These are phyloP conservation scores for Shargacucullia verbasci DNA, from an alignment of 2,888 invertebrate genomes.

Conservation along the genomic window DNA sequence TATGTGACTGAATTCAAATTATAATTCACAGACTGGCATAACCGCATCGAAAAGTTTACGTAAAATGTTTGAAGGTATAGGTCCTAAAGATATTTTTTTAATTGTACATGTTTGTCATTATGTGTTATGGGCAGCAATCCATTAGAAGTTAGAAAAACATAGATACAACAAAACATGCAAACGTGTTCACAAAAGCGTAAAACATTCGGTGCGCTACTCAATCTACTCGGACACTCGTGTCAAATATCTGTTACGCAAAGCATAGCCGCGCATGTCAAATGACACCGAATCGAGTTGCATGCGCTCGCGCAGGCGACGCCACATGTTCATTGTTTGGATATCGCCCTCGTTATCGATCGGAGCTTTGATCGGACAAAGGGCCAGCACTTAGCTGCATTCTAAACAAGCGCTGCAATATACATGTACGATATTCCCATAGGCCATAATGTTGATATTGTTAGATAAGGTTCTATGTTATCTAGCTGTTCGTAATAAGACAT, in stretches of 20 bases:
- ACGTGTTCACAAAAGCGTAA: constrained; percentile 33
- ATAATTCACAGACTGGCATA: too few species aligned
- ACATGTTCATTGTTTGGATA: constrained; percentile 74
- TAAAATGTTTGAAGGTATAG: too few species aligned
- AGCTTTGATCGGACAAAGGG: constrained; percentile 58
- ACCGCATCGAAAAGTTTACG: too few species aligned
- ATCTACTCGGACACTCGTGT: constrained; percentile 48
- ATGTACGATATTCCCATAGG: constrained; percentile 13
- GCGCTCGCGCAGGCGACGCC: constrained; percentile 58
- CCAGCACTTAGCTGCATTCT: constrained; percentile 44
- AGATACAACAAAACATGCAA: background rate
- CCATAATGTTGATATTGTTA: constrained; percentile 5
- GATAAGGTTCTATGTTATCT: background rate
- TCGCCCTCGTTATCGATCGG: constrained; percentile 64
- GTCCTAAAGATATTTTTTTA: too few species aligned
- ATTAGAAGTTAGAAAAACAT: too few species aligned
- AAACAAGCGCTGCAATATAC: constrained; percentile 45
- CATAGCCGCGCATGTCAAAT: constrained; percentile 56
- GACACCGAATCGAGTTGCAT: constrained; percentile 56
- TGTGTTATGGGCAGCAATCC: too few species aligned
- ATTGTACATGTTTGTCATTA: too few species aligned
- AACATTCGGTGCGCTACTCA: constrained; percentile 29
- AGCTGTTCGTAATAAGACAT: background rate
- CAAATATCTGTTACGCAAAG: constrained; percentile 64
- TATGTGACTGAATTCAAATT: too few species aligned